Conservation (phyloP, 2,113 vertebrate species). For the Axis porcinus region DNA sequence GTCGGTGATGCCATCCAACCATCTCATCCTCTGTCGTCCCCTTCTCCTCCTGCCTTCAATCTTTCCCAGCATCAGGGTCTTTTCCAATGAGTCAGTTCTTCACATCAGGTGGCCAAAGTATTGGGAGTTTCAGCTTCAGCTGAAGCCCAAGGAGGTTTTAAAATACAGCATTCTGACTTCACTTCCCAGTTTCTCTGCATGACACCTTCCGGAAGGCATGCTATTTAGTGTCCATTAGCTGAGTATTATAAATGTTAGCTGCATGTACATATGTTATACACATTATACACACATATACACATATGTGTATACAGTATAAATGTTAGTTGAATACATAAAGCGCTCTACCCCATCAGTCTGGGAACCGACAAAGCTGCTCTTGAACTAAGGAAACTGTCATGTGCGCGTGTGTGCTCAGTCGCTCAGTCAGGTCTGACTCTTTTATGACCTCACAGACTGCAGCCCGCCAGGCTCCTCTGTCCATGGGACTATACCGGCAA, state of each 20-base stretch:
- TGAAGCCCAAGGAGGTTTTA: neutral
- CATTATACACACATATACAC: neutral
- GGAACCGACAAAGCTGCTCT: neutral
- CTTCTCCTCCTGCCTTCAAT: too few relatives aligned
- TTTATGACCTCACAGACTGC: neutral
- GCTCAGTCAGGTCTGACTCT: neutral
- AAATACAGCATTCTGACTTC: neutral
- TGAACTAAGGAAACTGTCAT: neutral
- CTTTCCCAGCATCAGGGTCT: too few relatives aligned
- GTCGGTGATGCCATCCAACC: too few relatives aligned
- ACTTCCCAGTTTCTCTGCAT: neutral
- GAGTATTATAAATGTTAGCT: neutral
- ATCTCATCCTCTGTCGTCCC: too few relatives aligned
- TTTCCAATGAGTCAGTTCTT: too few relatives aligned
- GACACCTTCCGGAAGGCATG: neutral
- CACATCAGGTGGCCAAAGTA: too few relatives aligned
- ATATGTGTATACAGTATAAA: neutral
- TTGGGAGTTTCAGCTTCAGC: too few relatives aligned
- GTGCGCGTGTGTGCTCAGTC: rapidly evolving
- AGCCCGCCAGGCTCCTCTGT: neutral
- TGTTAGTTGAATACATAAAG: neutral
- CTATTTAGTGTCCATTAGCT: neutral
- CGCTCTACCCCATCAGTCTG: neutral
- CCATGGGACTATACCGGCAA: neutral
- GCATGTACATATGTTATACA: neutral